Percentiles rank a stretch among this genome's conserved stretches.
phyloP scores from a whole-genome alignment of 2,888 invertebrate genomes.

The Lypha dubia region DNA sequence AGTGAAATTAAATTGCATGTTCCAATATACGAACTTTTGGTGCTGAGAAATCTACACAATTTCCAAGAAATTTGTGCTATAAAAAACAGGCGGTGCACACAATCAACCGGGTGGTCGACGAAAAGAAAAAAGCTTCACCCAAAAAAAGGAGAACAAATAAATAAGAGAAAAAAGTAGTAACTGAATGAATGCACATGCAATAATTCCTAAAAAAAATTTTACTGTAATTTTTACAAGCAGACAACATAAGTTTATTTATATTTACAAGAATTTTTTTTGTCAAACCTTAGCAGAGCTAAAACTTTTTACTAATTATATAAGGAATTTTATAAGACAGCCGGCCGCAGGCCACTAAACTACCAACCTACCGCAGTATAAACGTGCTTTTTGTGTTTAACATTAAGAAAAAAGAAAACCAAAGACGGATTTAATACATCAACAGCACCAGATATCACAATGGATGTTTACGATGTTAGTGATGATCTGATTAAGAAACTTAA shows the following conservation, averaged over 20 bases:
- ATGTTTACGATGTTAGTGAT: constrained; percentile 82
- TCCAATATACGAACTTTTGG: neutral
- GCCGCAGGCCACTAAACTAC: constrained; percentile 16
- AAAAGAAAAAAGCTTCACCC: constrained; percentile 43
- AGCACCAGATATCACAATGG: constrained; percentile 76
- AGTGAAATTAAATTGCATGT: constrained; percentile 38
- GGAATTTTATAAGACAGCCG: constrained; percentile 42
- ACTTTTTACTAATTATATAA: constrained; percentile 56
- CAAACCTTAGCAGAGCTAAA: neutral
- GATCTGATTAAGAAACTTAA: constrained; percentile 81
- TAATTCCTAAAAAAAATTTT: constrained; percentile 24
- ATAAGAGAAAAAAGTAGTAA: constrained; percentile 23
- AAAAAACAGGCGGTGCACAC: constrained; percentile 68
- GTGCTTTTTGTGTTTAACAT: constrained; percentile 26
- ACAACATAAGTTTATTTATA: constrained; percentile 4
- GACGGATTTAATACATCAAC: neutral
- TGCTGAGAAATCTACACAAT: neutral
- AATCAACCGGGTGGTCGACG: constrained; percentile 62
- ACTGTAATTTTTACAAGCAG: neutral
- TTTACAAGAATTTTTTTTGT: neutral
- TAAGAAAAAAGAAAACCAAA: neutral
- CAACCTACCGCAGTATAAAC: constrained; percentile 58
- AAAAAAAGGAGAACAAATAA: constrained; percentile 46
- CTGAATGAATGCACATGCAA: constrained; percentile 46
- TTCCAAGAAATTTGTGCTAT: constrained; percentile 10